A percentile compares a stretch with the other conserved stretches of the same genome.
Conservation (phyloP, 2,113 vertebrate genomes). For the Paramormyrops kingsleyae region DNA sequence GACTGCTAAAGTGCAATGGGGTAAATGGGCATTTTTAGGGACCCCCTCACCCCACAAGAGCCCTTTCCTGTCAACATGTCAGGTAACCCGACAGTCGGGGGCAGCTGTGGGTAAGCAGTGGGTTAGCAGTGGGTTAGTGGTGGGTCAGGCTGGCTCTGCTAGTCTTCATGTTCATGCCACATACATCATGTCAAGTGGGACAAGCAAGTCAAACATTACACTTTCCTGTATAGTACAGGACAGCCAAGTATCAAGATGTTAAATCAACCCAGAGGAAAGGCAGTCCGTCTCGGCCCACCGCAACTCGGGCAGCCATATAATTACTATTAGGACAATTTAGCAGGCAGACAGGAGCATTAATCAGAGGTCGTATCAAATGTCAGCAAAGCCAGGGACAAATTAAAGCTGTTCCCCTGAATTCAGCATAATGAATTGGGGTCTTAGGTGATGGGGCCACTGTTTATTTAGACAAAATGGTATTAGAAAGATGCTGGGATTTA, state of each 20-base stretch:
- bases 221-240: constrained; percentile 4
- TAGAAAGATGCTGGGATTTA: not conserved
- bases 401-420: not conserved
- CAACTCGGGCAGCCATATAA: not conserved
- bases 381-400: not conserved
- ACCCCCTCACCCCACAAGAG: not conserved
- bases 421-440: not conserved
- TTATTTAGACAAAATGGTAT: not conserved
- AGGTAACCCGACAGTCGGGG: not conserved
- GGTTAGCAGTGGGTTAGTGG: not conserved
- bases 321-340: not conserved
- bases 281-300: not conserved
- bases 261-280: not conserved
- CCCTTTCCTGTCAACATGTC: not conserved
- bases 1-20: not conserved
- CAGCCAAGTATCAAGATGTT: not conserved
- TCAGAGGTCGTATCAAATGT: not conserved
- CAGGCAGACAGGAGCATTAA: not conserved
- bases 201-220: not conserved
- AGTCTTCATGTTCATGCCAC: not conserved
- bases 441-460: not conserved
- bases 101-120: not conserved
- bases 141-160: not conserved
- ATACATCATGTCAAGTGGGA: not conserved
- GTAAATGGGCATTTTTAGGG: not conserved